Percentiles rank a stretch among this genome's conserved stretches.
Conservation (phyloP, 2,888 invertebrate species). For the Hemithea aestivaria region DNA sequence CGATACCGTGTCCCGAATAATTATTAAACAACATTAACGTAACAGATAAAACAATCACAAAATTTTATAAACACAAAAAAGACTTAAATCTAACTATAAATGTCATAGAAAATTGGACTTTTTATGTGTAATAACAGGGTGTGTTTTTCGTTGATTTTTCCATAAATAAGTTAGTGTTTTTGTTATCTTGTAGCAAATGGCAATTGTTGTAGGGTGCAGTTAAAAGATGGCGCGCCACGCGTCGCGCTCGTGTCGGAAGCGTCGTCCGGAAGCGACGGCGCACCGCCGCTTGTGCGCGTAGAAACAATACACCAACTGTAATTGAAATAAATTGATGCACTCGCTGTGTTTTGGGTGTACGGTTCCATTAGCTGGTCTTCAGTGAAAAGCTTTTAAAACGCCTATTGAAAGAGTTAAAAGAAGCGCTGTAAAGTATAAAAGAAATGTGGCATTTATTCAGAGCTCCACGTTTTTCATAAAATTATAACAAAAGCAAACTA, state of each 20-base stretch:
- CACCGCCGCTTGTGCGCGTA: constrained; percentile 56
- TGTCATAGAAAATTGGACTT: constrained; percentile 20
- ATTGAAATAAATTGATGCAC: constrained; percentile 77
- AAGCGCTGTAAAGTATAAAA: no score
- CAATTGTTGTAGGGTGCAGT: constrained; percentile 65
- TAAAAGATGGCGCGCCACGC: constrained; percentile 73
- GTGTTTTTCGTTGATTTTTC: constrained; percentile 17
- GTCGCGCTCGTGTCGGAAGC: constrained; percentile 70
- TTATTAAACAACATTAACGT: constrained; percentile 70
- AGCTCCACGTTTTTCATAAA: no score
- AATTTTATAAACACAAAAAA: constrained; percentile 13
- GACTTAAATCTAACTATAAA: constrained; percentile 1
- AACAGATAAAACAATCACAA: constrained; percentile 68
- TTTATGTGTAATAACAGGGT: constrained; percentile 21
- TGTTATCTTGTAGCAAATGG: constrained; percentile 48
- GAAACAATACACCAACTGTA: constrained; percentile 72
- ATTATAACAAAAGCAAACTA: no score
- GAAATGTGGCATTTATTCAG: no score
- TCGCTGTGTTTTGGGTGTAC: constrained; percentile 54
- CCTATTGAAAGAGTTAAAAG: neutral
- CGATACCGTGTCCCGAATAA: constrained; percentile 63
- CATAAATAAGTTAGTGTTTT: constrained; percentile 32
- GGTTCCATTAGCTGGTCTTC: constrained; percentile 49
- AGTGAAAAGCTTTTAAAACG: constrained; percentile 36
- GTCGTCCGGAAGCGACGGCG: constrained; percentile 63